Base-by-base conservation (phyloP, 1,140 invertebrate genomes). In the Drosophila bocki region DNA sequence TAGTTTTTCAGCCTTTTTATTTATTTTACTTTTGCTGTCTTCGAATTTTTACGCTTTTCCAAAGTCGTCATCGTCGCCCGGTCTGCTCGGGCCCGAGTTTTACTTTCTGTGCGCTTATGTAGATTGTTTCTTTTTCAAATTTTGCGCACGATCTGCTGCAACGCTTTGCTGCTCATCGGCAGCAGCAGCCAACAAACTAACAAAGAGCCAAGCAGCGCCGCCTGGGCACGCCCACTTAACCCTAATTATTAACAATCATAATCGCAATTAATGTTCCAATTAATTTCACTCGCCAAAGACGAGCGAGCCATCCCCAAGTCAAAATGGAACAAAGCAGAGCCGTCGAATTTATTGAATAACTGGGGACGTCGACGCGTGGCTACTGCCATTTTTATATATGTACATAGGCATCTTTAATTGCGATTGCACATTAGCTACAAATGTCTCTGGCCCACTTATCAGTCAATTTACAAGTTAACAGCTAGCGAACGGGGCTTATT, bases 61-160 rank as follows among this genome's bases (percentile, higher is more conserved):
- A 90, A 90, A 88, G 85, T 80, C 80, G 69, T 77, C 80, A 68
- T 39, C 68, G 51, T 72, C 77, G 74, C 62, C 70, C 60, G 78
- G 79, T 13, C 26, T 29, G 26, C 26, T 29, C 44, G 19, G 44
- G 64, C 69, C 70, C 60, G 80, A 72, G 63, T 88, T 87, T 88
- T 87, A 88, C 80, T 84, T 88, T 88, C 87, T 67, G 41, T 58
- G 39, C 62, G 62, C 62, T 57, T 59, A 75, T 78, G 75, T 60
- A 74, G 77, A 75, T 80, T 64, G 51, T 80, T 80, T 80, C 75
- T 80, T 90, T 91, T 90, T 91, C 70, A 85, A 90, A 90, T 90
- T 85, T 90, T 85, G 86, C 85, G 85, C 85, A 90, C 85, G 85
- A 90, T 90, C 86, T 86, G 86, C 72, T 91, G 86, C 86, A 71